A percentile compares a stretch with the other conserved stretches of the same genome.
These are phyloP conservation scores for Cyphomyrus discorhynchus DNA, from an alignment of 2,113 vertebrate genomes.

Conservation along the genomic window DNA sequence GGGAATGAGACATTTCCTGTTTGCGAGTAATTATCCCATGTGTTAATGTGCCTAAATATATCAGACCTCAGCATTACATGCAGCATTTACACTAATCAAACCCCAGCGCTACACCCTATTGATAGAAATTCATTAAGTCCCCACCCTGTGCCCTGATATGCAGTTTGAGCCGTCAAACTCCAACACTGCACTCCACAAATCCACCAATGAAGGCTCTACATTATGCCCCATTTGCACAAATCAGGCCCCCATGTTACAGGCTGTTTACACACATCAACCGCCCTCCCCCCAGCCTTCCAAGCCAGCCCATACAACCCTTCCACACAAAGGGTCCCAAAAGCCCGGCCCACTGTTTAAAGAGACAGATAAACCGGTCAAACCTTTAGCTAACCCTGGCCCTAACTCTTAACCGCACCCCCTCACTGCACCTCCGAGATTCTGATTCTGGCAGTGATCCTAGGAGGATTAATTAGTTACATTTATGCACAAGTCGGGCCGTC, in stretches of 20 bases:
- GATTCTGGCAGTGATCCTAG: slow-evolving; percentile 61
- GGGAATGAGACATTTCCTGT: neutral
- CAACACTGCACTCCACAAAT: neutral
- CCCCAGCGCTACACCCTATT: neutral
- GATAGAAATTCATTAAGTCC: neutral
- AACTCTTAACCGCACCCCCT: neutral
- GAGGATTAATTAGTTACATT: slow-evolving; percentile 47
- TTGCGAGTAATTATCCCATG: neutral
- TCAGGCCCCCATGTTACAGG: neutral
- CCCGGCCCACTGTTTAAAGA: neutral
- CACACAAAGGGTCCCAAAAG: neutral
- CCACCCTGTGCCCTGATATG: neutral
- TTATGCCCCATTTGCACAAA: neutral
- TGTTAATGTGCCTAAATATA: neutral
- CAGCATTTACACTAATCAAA: neutral
- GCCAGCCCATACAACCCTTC: neutral
- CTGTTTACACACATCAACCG: neutral
- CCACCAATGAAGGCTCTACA: neutral
- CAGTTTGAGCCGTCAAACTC: neutral
- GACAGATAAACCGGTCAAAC: neutral
- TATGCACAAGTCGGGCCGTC: slow-evolving; percentile 24
- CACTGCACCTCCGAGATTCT: neutral
- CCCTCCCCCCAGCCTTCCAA: neutral
- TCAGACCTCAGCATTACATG: neutral
- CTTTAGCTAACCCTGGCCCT: neutral